Evolutionary conservation across 2,888 invertebrate species (phyloP).

Genomic region (Dryocosmus kuriphilus): DNA sequence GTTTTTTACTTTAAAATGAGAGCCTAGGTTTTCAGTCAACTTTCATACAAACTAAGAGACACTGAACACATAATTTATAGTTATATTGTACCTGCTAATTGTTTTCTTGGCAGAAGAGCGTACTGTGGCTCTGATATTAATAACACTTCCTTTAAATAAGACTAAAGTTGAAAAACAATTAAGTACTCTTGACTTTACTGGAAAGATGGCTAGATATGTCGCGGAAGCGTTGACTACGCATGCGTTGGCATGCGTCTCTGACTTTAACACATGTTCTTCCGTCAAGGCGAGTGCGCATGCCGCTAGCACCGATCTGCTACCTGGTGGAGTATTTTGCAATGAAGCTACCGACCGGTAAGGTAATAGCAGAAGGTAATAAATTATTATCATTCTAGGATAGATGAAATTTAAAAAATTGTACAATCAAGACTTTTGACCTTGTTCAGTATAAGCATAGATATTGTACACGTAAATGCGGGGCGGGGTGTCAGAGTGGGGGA

Average conservation of each 20-base stretch:
- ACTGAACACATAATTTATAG: slow-evolving; percentile 33
- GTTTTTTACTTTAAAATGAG: slow-evolving; percentile 64
- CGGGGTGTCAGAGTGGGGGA: too few species aligned
- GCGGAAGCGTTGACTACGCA: slow-evolving; percentile 74
- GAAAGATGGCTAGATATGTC: slow-evolving; percentile 84
- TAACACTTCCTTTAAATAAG: slow-evolving; percentile 88
- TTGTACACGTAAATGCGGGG: too few species aligned
- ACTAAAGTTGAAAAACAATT: slow-evolving; percentile 86
- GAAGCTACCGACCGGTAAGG: background rate
- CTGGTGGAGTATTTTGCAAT: background rate
- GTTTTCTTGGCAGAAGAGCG: slow-evolving; percentile 95
- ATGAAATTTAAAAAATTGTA: too few species aligned
- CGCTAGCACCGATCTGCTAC: slow-evolving; percentile 41
- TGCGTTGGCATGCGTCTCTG: slow-evolving; percentile 75
- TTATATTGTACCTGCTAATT: slow-evolving; percentile 89
- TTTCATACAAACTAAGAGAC: slow-evolving; percentile 63
- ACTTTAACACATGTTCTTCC: slow-evolving; percentile 76
- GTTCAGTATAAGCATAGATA: too few species aligned
- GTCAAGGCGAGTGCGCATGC: slow-evolving; percentile 66
- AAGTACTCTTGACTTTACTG: slow-evolving; percentile 83
- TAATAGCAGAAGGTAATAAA: background rate
- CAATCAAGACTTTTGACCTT: too few species aligned
- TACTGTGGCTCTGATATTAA: slow-evolving; percentile 98
- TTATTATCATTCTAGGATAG: background rate
- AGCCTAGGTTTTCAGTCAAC: slow-evolving; percentile 57